Base-by-base conservation (phyloP, 2,113 vertebrate species). In the Pongo abelii region DNA sequence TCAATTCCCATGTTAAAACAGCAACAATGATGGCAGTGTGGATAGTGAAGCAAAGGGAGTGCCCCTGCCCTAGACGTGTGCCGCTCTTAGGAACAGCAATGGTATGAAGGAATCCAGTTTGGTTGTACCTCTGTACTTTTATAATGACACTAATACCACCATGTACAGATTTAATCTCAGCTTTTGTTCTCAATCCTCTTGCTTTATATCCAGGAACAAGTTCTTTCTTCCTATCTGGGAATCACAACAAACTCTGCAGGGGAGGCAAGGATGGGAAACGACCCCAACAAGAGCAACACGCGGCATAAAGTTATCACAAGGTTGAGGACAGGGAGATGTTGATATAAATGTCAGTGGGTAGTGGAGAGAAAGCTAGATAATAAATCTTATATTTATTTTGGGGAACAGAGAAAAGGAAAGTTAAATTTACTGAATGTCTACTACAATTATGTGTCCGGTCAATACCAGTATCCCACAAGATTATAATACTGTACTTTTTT, bases 201-300 rank as follows among this genome's bases (percentile, higher is more conserved):
- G 83, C 25, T 91, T 72, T 38, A 77, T 50, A 83, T 96, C 86
- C 61, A 84, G 55, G 81, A 81, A 52, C 35, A 75, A 40, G 25
- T 84, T 93, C n/a, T 55, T 93, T 84, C n/a, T 55, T 96, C 35
- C 52, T 55, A 67, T 77, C 55, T 93, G 78, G 32, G 48, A 80
- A 40, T 86, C 67, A 90, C 27, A 70, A 14, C 48, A 92, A 89
- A 72, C 67, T 67, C 74, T 8, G 1, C 59, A 52, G 59, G 27
- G 57, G 46, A 88, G 69, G 40, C 11, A 81, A 27, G 77, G 14
- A 17, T 25, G 35, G 17, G 35, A 64, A 40, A 52, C 52, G 55
- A 22, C 10, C 80, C 93, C 48, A 59, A 25, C 40, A 46, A 84
- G 77, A 79, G 30, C 9, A 57, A 61, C 69, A 48, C 16, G 11